These are phyloP conservation scores for Neoniphon sammara DNA, from an alignment of 2,797 vertebrate genomes.

Conservation along the genomic window DNA sequence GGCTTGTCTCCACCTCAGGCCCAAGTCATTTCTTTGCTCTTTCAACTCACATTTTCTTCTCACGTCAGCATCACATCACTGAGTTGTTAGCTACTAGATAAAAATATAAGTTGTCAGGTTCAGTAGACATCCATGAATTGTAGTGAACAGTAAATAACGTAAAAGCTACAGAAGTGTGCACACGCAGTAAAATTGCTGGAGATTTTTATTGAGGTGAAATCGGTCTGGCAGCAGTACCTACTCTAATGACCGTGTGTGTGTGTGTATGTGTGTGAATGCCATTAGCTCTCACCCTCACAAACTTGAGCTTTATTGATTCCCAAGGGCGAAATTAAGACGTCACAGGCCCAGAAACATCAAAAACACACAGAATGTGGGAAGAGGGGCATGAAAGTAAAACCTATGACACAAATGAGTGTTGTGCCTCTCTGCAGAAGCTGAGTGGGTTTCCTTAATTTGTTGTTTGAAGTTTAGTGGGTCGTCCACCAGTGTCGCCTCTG, in stretches of 20 bases:
- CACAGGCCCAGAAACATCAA: conserved; percentile 45
- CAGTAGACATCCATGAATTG: no score
- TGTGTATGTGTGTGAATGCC: not conserved
- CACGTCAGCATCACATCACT: not conserved
- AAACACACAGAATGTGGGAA: conserved; percentile 20
- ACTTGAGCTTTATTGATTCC: conserved; percentile 50
- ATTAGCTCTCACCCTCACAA: conserved; percentile 45
- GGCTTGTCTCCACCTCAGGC: not conserved
- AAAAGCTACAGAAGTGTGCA: no score
- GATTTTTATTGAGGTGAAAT: not conserved
- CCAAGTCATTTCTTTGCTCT: not conserved
- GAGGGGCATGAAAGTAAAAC: conserved; percentile 23
- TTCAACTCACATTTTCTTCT: not conserved
- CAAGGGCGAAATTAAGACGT: conserved; percentile 40
- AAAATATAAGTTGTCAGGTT: no score
- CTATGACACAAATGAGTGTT: conserved; percentile 20
- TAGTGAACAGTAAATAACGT: no score
- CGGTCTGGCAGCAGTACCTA: not conserved
- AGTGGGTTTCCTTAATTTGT: conserved; percentile 1
- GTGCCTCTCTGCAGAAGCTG: conserved; percentile 21
- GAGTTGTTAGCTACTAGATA: not conserved
- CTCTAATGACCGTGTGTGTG: not conserved
- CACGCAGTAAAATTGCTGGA: no score
- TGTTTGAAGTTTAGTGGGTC: conserved; percentile 61
- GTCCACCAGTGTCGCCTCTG: conserved; percentile 17